A percentile compares a stretch with the other conserved stretches of the same genome.
These are phyloP conservation scores for Phyto melanocephala DNA, from an alignment of 2,888 invertebrate genomes.

Conservation along the genomic window DNA sequence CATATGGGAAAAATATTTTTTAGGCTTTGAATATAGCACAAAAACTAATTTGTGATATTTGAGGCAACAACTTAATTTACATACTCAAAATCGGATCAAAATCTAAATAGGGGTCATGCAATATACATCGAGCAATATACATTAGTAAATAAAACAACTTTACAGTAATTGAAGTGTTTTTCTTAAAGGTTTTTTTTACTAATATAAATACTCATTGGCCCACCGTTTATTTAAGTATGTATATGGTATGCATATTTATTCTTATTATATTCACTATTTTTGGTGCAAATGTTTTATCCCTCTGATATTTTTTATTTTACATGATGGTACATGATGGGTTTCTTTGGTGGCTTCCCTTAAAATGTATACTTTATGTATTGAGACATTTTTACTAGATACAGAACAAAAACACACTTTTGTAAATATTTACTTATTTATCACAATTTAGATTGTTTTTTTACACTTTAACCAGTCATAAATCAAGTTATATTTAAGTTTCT, in stretches of 20 bases:
- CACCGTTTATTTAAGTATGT: neutral
- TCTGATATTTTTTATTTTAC: neutral
- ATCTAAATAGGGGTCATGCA: too few relatives aligned
- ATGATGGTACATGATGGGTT: slow-evolving; percentile 28
- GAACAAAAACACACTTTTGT: neutral
- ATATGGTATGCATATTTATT: slow-evolving; percentile 13
- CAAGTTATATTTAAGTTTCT: slow-evolving; percentile 26
- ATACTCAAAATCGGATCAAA: too few relatives aligned
- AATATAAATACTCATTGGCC: neutral
- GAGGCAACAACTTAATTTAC: too few relatives aligned
- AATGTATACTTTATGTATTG: slow-evolving; percentile 7
- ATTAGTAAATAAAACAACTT: too few relatives aligned
- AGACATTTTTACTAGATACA: neutral
- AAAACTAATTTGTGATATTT: too few relatives aligned
- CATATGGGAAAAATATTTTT: too few relatives aligned
- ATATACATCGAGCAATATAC: too few relatives aligned
- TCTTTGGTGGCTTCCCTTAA: slow-evolving; percentile 10
- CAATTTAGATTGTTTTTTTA: neutral
- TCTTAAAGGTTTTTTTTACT: too few relatives aligned
- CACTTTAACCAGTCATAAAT: slow-evolving; percentile 19
- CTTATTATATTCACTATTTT: slow-evolving; percentile 3
- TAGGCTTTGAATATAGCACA: too few relatives aligned
- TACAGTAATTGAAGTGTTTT: too few relatives aligned
- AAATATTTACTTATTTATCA: slow-evolving; percentile 10
- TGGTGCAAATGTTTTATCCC: too few relatives aligned